phyloP scores from a whole-genome alignment of 35 echinoderm and acorn worm species.

The Strongylocentrotus purpuratus region DNA sequence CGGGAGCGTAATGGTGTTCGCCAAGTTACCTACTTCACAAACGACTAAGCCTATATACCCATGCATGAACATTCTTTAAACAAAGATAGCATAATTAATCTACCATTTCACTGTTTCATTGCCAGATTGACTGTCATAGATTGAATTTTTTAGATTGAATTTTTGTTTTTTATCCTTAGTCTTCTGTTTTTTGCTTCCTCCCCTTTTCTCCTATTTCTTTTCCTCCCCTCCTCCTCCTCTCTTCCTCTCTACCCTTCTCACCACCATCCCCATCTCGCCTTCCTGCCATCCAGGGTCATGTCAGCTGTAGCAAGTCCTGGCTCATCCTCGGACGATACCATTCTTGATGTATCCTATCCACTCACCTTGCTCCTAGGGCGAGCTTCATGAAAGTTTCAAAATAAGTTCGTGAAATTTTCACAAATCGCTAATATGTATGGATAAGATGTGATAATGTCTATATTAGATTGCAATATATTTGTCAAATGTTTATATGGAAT shows the following conservation, averaged over 20 bases:
- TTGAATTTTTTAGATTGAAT: not conserved
- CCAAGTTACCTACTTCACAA: too few relatives aligned
- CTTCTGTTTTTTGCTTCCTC: not conserved
- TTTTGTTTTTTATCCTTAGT: not conserved
- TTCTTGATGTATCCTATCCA: not conserved
- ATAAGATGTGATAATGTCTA: too few relatives aligned
- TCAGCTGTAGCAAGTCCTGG: not conserved
- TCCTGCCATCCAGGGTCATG: not conserved
- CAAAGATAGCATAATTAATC: too few relatives aligned
- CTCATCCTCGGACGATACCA: not conserved
- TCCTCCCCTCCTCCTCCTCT: not conserved
- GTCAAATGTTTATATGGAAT: too few relatives aligned
- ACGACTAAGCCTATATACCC: too few relatives aligned
- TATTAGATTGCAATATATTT: too few relatives aligned
- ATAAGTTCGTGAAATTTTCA: too few relatives aligned
- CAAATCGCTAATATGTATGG: too few relatives aligned
- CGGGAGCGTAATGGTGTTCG: too few relatives aligned
- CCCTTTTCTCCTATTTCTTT: too few relatives aligned
- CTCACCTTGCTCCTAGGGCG: not conserved
- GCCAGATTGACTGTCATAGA: too few relatives aligned
- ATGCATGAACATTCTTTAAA: too few relatives aligned
- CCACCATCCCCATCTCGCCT: not conserved
- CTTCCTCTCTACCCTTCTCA: not conserved
- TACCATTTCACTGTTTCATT: not conserved
- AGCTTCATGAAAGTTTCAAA: not conserved